Evolutionary conservation across 2,888 invertebrate species (phyloP), one percentile per base, ranked within the genome.

Genomic region (Neoscelio sp.): DNA sequence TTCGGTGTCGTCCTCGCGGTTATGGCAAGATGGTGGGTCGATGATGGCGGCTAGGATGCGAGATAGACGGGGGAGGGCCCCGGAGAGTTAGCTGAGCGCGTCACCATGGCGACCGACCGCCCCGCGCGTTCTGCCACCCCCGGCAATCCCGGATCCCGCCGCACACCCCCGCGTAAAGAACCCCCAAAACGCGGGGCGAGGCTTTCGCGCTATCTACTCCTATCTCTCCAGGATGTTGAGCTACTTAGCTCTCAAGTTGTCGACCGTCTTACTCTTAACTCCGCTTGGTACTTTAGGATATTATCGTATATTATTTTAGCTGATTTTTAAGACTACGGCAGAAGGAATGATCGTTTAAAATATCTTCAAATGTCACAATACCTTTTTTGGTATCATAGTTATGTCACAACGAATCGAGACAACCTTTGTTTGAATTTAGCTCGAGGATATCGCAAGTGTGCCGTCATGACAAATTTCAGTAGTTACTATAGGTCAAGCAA

Each of bases 51-150:
- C 85, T 83, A 83, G 83, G 82, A 83, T 75, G 83, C 82, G 82
- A 83, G 82, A 86, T 83, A 80, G 83, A 73, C 84, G 84, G 82
- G 83, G 86, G 84, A 75, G 78, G 81, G 76, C 42, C 73, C 65
- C 64, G 62, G 60, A 77, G 68, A 60, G 76, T 77, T 71, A 73
- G 76, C 74, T 85, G 86, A 86, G 85, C 85, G 87, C 85, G 90
- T 90, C 86, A 87, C 89, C 89, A 90, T 90, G 90, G 85, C 88
- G 86, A 90, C 90, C 89, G 90, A 88, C 89, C 89, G 89, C 89
- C 90, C 90, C 85, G 86, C 86, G 84, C 86, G 83, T 83, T 20
- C 56, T 83, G 84, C 85, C 84, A 85, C 86, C 87, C 56, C 87
- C 85, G 84, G 83, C 84, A 82, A 88, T 89, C 87, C 88, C 87